Evolutionary conservation across 2,888 invertebrate species (phyloP), one percentile per base, ranked within the genome.

Genomic region (Cosmopolites sordidus): DNA sequence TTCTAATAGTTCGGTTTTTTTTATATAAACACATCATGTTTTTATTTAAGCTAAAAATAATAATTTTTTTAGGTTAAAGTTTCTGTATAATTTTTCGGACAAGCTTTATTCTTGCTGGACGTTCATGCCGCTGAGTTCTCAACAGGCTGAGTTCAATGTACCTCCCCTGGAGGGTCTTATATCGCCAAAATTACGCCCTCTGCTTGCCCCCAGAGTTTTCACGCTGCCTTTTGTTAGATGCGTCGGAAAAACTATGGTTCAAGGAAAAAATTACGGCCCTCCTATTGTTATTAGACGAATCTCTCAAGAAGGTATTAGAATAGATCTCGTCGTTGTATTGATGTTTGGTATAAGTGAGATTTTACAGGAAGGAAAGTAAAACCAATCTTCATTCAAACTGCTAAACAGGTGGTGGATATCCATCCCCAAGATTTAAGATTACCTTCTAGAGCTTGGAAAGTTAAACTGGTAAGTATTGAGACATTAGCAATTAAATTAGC

Each of bases 381-480:
- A 60, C 80, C 83, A 12, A 82, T 83, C 52, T 83, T 81, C 66
- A 71, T 77, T 8, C 84, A 84, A 72, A 78, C 83, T 30, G 82
- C 82, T 0, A 76, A 78, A 56, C 83, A 84, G 70, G 81, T 84
- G 30, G 79, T 82, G 1, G 77, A 78, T 51, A 74, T 83, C 64
- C 75, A 77, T 52, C 75, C 80, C 1, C 73, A 76, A 33, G 82
- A 83, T 48, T 69, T 83, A 33, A 67, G 83, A 15, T 69, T 84
- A 27, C 83, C 83, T 2, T 79, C 82, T 1, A 68, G 83, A 43
- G 83, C 83, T 1, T 83, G 83, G 84, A 83, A 83, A 71, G 79
- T 79, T 45, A 83, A 83, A 67, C 70, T 83, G 22, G 76, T 83
- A 48, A 48, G 47, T 47, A 16, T 14, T 6, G 27, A 27, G 9